A percentile compares a stretch with the other conserved stretches of the same genome.
Evolutionary conservation across 2,113 vertebrate species (phyloP).

Genomic region (Paradisaea rubra): DNA sequence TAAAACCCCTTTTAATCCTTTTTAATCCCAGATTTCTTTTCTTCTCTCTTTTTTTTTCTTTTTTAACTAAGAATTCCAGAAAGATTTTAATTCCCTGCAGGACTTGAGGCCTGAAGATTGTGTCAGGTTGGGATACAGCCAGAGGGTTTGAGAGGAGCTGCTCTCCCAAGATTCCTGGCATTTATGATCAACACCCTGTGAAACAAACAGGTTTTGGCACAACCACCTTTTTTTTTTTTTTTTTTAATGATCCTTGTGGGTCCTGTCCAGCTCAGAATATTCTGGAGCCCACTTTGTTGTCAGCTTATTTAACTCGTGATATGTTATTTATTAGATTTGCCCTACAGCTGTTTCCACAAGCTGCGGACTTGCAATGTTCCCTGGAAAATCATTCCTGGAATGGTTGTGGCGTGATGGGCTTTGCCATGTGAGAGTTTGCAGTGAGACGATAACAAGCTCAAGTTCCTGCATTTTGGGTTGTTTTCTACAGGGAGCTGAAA

Average conservation of each 20-base stretch:
- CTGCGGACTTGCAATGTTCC: neutral
- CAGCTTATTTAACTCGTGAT: neutral
- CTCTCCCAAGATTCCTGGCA: neutral
- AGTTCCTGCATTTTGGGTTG: neutral
- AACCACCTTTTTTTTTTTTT: neutral
- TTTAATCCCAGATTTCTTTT: neutral
- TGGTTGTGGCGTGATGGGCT: fast-evolving
- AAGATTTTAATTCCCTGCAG: neutral
- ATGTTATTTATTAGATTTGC: neutral
- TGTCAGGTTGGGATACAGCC: neutral
- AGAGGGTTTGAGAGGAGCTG: neutral
- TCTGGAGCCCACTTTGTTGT: neutral
- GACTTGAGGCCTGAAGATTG: neutral
- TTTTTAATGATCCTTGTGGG: neutral
- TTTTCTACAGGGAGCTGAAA: constrained; percentile 77
- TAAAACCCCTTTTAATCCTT: neutral
- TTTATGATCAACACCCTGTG: neutral
- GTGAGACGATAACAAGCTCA: neutral
- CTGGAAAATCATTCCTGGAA: neutral
- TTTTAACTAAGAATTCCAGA: neutral
- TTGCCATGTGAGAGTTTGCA: neutral
- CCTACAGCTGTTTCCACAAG: constrained; percentile 17
- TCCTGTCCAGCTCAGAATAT: neutral
- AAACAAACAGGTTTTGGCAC: neutral
- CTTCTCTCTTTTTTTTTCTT: no score